Conservation (phyloP, 2,113 vertebrate genomes). For the Bombycilla garrulus region DNA sequence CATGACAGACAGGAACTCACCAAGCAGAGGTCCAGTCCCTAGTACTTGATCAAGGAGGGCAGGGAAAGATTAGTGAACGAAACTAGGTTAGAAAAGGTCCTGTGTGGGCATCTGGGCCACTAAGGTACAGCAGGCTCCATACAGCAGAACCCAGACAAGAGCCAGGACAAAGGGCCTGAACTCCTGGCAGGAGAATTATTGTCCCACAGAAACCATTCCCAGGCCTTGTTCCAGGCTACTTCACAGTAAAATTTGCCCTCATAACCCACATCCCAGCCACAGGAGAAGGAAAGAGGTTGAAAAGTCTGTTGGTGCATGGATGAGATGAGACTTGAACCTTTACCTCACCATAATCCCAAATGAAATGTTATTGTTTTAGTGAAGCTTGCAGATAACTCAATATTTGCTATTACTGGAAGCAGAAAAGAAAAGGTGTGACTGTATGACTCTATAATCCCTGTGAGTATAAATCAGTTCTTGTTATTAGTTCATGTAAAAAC, state of each 20-base stretch:
- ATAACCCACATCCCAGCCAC: accelerated
- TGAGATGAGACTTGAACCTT: neutral
- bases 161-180: neutral
- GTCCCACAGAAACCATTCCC: neutral
- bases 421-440: neutral
- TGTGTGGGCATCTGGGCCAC: accelerated
- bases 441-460: neutral
- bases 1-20: neutral
- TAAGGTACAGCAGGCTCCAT: neutral
- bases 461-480: neutral
- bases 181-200: neutral
- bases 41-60: neutral
- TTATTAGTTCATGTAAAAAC: neutral
- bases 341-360: neutral
- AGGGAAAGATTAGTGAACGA: neutral
- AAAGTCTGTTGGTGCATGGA: accelerated
- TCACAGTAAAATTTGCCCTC: neutral
- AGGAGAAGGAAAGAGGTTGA: neutral
- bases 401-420: neutral
- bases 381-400: neutral
- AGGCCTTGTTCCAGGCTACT: neutral
- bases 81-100: neutral
- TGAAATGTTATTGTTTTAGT: neutral
- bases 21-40: accelerated
- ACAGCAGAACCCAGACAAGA: accelerated